Conservation (phyloP, 2,113 vertebrate species). For the Percina caprodes region DNA sequence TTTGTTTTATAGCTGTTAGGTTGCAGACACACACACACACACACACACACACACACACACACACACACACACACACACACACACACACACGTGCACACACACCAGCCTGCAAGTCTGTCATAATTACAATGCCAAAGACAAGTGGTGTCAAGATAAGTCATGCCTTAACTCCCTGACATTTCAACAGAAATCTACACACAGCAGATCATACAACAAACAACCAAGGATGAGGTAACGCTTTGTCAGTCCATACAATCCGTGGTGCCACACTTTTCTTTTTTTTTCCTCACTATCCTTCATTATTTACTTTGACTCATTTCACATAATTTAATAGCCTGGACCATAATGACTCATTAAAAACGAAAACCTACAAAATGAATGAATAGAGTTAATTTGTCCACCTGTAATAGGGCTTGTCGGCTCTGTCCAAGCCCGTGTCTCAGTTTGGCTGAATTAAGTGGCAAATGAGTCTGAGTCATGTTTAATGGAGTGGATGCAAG, state of each 20-base stretch:
- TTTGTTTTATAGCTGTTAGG: conserved; percentile 29
- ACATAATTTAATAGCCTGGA: conserved; percentile 13
- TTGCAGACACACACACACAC: not conserved
- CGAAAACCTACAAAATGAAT: conserved; percentile 33
- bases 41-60: conserved; percentile 7
- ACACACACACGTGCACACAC: conserved; percentile 8
- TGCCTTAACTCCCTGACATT: conserved; percentile 60
- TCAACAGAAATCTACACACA: conserved; percentile 25
- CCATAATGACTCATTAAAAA: conserved; percentile 46
- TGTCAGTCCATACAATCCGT: not conserved
- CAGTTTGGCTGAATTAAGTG: conserved; percentile 66
- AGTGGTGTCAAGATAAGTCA: conserved; percentile 54
- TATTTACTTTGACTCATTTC: conserved; percentile 26
- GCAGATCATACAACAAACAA: conserved; percentile 4
- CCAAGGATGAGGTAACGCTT: not conserved
- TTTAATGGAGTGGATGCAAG: conserved; percentile 76
- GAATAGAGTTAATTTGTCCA: conserved; percentile 60
- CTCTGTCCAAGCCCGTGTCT: conserved; percentile 52
- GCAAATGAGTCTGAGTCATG: conserved; percentile 67
- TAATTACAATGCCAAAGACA: conserved; percentile 53
- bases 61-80: conserved; percentile 15
- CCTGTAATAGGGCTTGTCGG: conserved; percentile 59
- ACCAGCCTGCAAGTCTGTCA: conserved; percentile 35
- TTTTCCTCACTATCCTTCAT: not conserved
- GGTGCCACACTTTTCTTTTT: not conserved